A percentile compares a stretch with the other conserved stretches of the same genome.
Evolutionary conservation across 2,888 invertebrate species (phyloP).

Genomic region (Drosophila ustulata): DNA sequence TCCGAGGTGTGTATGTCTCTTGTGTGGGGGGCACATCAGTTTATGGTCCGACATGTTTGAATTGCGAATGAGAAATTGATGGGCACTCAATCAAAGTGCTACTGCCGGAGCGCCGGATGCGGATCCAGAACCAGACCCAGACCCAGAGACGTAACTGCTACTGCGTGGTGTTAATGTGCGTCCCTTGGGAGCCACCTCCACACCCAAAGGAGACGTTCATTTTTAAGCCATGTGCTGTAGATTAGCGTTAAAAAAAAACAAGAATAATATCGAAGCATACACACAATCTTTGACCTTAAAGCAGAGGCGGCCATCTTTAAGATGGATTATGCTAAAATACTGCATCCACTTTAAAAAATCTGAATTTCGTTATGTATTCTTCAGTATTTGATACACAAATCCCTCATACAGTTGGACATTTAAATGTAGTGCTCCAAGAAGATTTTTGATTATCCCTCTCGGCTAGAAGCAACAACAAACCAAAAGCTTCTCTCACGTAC

Average conservation of each 20-base stretch:
- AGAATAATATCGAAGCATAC: neutral
- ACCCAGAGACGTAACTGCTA: neutral
- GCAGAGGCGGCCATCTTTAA: neutral
- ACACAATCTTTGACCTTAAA: conserved; percentile 10
- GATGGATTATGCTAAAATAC: neutral
- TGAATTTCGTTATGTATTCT: neutral
- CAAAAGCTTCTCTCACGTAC: too few relatives aligned
- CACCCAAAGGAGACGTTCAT: conserved; percentile 8
- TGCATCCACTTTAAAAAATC: neutral
- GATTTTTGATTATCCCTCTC: conserved; percentile 63
- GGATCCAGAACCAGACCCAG: neutral
- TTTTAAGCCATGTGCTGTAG: conserved; percentile 48
- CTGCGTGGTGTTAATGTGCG: conserved; percentile 60
- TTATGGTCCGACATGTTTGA: conserved; percentile 76
- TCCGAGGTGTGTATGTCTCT: neutral
- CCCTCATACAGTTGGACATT: conserved; percentile 55
- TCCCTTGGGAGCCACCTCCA: conserved; percentile 36
- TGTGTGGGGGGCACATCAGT: conserved; percentile 48
- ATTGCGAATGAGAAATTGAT: conserved; percentile 80
- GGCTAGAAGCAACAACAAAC: conserved; percentile 46
- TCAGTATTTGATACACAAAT: conserved; percentile 31
- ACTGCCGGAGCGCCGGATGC: conserved; percentile 28
- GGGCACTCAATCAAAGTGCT: conserved; percentile 79
- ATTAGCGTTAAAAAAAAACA: conserved; percentile 47
- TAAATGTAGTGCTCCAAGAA: conserved; percentile 27